A percentile compares a stretch with the other conserved stretches of the same genome.
Conservation (phyloP, 1,140 invertebrate species). For the Polypedilum vanderplanki region DNA sequence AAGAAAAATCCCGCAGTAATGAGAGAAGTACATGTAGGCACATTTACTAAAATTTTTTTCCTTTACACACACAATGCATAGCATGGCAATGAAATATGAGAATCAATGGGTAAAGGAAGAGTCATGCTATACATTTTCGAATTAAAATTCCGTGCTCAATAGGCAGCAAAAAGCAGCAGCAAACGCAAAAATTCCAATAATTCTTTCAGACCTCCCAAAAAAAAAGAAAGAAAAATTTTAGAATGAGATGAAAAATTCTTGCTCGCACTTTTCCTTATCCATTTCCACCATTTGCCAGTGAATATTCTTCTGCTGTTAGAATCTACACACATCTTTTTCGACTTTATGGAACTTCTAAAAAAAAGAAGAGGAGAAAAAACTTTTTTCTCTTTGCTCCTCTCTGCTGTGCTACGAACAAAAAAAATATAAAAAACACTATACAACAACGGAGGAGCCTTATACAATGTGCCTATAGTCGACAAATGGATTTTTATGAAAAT, state of each 20-base stretch:
- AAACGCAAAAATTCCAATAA: conserved; percentile 18
- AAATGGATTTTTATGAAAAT: conserved; percentile 25
- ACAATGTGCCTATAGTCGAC: conserved; percentile 22
- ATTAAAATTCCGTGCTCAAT: conserved; percentile 27
- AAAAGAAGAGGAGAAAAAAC: not conserved
- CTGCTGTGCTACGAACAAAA: conserved; percentile 15
- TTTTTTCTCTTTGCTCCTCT: conserved; percentile 22
- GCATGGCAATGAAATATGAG: conserved; percentile 10
- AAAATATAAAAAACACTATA: conserved; percentile 25
- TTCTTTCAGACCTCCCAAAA: not conserved
- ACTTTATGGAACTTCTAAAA: conserved; percentile 22
- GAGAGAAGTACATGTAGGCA: not conserved
- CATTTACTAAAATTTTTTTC: not conserved
- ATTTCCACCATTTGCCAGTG: not conserved
- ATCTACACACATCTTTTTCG: conserved; percentile 15
- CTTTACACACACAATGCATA: not conserved
- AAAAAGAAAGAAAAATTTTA: not conserved
- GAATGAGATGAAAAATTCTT: conserved; percentile 4
- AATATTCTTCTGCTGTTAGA: not conserved
- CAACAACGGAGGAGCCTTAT: conserved; percentile 20
- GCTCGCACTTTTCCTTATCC: not conserved
- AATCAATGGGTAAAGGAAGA: not conserved
- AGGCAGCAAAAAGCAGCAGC: not conserved
- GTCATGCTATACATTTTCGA: not conserved
- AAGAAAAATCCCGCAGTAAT: not conserved